Conservation (phyloP, 2,797 vertebrate species). For the Poeciliopsis paucimaculata region DNA sequence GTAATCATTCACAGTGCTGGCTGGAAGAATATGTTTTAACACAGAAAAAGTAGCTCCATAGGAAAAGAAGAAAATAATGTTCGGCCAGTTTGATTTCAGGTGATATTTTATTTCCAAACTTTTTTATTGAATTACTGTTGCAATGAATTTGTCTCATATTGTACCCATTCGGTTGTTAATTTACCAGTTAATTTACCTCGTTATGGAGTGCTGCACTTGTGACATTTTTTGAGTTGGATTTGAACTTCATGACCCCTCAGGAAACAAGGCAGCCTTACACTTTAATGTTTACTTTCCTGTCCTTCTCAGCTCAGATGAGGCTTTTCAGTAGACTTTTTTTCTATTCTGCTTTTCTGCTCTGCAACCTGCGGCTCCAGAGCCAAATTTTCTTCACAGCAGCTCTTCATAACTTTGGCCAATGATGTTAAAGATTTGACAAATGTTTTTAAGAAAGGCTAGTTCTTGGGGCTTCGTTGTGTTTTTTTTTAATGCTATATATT, state of each 20-base stretch:
- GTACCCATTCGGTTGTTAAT: background rate
- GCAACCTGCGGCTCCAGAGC: background rate
- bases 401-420: background rate
- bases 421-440: background rate
- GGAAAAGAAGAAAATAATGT: background rate
- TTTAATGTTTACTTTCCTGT: background rate
- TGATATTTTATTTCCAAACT: background rate
- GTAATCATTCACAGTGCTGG: background rate
- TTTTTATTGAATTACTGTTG: background rate
- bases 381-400: background rate
- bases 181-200: background rate
- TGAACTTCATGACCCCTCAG: background rate
- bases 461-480: background rate
- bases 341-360: background rate
- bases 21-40: background rate
- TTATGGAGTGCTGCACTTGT: background rate
- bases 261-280: background rate
- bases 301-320: background rate
- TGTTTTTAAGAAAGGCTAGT: background rate
- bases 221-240: background rate
- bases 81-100: background rate
- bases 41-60: background rate
- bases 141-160: background rate
- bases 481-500: background rate
- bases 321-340: background rate